Conservation (phyloP, 2,888 invertebrate species). For the Alitta virens region DNA sequence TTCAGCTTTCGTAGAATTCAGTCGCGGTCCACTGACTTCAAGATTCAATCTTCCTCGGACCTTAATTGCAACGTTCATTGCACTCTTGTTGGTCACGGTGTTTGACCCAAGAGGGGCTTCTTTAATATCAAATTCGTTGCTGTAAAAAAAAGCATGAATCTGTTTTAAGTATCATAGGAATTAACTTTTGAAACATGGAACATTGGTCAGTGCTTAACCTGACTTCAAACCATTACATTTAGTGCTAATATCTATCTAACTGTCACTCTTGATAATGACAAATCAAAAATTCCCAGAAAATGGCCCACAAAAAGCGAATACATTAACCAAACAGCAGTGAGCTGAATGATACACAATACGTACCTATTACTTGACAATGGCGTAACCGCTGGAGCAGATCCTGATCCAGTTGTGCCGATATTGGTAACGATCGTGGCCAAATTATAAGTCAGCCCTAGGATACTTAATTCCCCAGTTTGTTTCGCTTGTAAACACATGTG, state of each 20-base stretch:
- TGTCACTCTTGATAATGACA: too few species aligned
- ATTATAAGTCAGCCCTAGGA: conserved; percentile 73
- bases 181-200: too few species aligned
- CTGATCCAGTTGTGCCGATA: conserved; percentile 18
- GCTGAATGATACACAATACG: not conserved
- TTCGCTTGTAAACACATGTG: conserved; percentile 73
- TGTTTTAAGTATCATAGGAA: too few species aligned
- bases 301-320: too few species aligned
- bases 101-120: conserved; percentile 10
- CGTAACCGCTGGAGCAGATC: not conserved
- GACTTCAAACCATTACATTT: too few species aligned
- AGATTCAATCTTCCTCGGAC: conserved; percentile 56
- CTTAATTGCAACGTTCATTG: conserved; percentile 24
- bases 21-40: conserved; percentile 62
- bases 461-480: conserved; percentile 70
- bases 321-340: too few species aligned
- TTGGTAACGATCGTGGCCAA: conserved; percentile 45
- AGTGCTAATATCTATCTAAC: too few species aligned
- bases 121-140: too few species aligned
- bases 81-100: conserved; percentile 31
- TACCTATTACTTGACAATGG: not conserved
- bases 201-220: too few species aligned
- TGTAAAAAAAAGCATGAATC: too few species aligned
- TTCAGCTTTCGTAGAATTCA: conserved; percentile 62
- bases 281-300: too few species aligned